Base-by-base conservation (phyloP, 2,797 vertebrate genomes). In the Poecile montanus region DNA sequence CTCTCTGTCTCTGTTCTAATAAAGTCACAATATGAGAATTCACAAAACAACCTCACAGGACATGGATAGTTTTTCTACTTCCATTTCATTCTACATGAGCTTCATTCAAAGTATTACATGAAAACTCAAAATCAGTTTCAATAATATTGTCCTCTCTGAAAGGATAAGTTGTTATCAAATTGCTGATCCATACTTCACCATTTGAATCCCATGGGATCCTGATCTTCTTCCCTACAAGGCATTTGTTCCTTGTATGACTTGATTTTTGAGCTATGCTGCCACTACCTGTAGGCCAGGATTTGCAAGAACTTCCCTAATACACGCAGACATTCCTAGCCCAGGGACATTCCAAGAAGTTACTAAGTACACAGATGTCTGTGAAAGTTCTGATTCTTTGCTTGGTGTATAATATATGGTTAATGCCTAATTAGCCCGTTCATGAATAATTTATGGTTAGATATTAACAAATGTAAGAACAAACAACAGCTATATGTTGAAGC, bases 361-460 rank as follows among this genome's bases (percentile, higher is more conserved):
- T 89, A 66, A 70, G 80, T 87, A 86, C 83, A 21, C 1, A 76
- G 22, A 27, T 44, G 85, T 72, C 91, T 89, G 88, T 94, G 95
- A 95, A 97, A 93, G 67, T 91, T 79, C 78, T 88, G 80, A 85
- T 96, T 87, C 85, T 97, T 94, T 50, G 63, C 82, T 88, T 93
- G 89, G 85, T 94, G 85, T 89, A 53, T 92, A 95, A 96, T 95
- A 95, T 79, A 94, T 57, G 61, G 91, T 94, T 96, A 97, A 97
- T 97, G 87, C 76, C 85, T 88, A 96, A 97, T 97, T 97, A 97
- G 94, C 85, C 91, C 92, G 15, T 97, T 96, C 74, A 72, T 91
- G 80, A 96, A 95, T 97, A 97, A 97, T 97, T 97, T 94, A 97
- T 88, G 91, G 91, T 95, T 87, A 92, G 95, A 95, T 97, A 96